Evolutionary conservation across 2,797 vertebrate genomes (phyloP), one percentile per base, ranked within the genome.

Genomic region (Sebastiscus tertius): DNA sequence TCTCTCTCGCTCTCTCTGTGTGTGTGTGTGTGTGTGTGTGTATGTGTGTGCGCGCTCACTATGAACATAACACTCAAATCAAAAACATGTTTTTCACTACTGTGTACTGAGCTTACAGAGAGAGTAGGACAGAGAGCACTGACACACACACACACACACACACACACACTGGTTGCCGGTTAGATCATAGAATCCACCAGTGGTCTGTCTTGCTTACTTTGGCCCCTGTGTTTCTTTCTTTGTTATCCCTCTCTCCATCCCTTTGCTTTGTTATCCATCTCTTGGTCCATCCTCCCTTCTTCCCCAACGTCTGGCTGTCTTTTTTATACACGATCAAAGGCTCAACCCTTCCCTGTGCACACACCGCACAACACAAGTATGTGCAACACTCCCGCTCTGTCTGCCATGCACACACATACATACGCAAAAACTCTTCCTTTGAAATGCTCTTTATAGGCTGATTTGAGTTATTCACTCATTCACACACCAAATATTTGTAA

Each of bases 61-160:
- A 77, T 67, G 77, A 88, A 58, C 77, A 84, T 55, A 84, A 72
- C 73, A 54, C n/a, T 73, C 11, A 52, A 85, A 83, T 81, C 20
- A 79, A 93, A 93, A 94, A 92, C 90, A 93, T 90, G 87, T 93
- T 93, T 93, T 91, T 82, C 82, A 88, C 88, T 86, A 76, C 86
- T 82, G 82, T 87, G 83, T 29, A 72, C 59, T 31, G 13, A 26
- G 34, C 64, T 0, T 49, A 76, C 63, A 86, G 63, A 79, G 77
- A 46, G 58, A 70, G 55, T 20, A 10, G 27, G 76, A 81, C 65
- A 67, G 24, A 81, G 56, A 60, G 33, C 49, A 36, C 24, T 2
- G 3, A 31, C 55, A 60, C 65, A 75, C 54, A 69, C 31, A 66
- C 36, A 66, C 61, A 67, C 31, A 58, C 56, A 63, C 22, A 24